Evolutionary conservation across 1,140 invertebrate species (phyloP).

Genomic region (Leptonema lineaticorne): DNA sequence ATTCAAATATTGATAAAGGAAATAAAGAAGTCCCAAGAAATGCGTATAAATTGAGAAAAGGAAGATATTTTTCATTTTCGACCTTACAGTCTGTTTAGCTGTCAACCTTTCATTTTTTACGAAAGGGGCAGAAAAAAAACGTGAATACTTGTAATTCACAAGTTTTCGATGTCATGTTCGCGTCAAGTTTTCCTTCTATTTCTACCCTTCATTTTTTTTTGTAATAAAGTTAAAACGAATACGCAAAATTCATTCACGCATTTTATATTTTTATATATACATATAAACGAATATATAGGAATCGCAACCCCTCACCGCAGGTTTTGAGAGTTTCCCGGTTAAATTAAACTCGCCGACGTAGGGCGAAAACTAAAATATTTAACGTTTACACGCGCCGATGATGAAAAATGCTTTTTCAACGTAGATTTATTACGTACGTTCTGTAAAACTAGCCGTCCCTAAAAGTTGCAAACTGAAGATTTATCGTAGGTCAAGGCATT

Average conservation of each 20-base stretch:
- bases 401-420: too few species aligned
- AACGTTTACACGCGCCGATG: too few species aligned
- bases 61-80: slow-evolving; percentile 5
- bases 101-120: slow-evolving; percentile 11
- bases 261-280: background rate
- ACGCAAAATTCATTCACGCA: background rate
- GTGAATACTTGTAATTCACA: slow-evolving; percentile 6
- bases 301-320: too few species aligned
- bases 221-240: background rate
- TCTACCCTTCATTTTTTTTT: too few species aligned
- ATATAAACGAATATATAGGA: background rate
- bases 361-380: too few species aligned
- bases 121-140: background rate
- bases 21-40: background rate
- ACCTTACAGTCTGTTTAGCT: slow-evolving; percentile 8
- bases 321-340: too few species aligned
- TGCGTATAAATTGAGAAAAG: background rate
- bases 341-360: too few species aligned
- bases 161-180: background rate
- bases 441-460: background rate
- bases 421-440: background rate
- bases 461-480: background rate
- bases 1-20: background rate
- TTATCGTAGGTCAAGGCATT: slow-evolving; percentile 14
- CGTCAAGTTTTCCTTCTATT: background rate